Percentiles rank a stretch among this genome's conserved stretches.
phyloP scores from a whole-genome alignment of 2,113 vertebrate genomes.

The Gobius niger region DNA sequence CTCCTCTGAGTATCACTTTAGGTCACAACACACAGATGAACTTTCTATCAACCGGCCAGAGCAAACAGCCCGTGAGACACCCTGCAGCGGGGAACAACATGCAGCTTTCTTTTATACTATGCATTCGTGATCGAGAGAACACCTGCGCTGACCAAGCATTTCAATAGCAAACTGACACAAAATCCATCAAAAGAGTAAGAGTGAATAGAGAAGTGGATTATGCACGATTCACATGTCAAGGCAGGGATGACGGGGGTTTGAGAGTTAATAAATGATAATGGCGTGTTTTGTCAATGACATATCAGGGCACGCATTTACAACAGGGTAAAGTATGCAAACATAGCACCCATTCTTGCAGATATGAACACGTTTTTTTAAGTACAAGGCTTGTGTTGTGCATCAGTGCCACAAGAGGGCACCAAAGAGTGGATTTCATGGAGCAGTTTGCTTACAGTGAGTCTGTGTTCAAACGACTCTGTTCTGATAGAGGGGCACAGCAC shows the following conservation, averaged over 20 bases:
- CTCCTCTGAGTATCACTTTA: constrained; percentile 30
- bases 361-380: not conserved
- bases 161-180: constrained; percentile 12
- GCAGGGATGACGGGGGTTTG: not conserved
- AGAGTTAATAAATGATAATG: constrained; percentile 16
- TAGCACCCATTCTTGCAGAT: constrained; percentile 9
- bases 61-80: constrained; percentile 41
- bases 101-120: not conserved
- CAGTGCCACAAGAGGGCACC: constrained; percentile 31
- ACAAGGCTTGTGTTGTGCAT: not conserved
- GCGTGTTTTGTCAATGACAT: constrained; percentile 1
- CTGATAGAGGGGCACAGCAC: too few species aligned
- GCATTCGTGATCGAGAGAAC: constrained; percentile 30
- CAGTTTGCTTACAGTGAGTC: too few species aligned
- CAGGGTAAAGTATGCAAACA: constrained; percentile 19
- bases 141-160: constrained; percentile 43
- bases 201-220: constrained; percentile 19
- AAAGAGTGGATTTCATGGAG: constrained; percentile 4
- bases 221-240: constrained; percentile 16
- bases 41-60: constrained; percentile 45
- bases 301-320: not conserved
- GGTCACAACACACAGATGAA: constrained; percentile 38
- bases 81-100: constrained; percentile 22
- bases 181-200: constrained; percentile 28
- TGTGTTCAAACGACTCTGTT: too few species aligned